Base-by-base conservation (phyloP, 2,113 vertebrate species). In the Lagopus leucura region DNA sequence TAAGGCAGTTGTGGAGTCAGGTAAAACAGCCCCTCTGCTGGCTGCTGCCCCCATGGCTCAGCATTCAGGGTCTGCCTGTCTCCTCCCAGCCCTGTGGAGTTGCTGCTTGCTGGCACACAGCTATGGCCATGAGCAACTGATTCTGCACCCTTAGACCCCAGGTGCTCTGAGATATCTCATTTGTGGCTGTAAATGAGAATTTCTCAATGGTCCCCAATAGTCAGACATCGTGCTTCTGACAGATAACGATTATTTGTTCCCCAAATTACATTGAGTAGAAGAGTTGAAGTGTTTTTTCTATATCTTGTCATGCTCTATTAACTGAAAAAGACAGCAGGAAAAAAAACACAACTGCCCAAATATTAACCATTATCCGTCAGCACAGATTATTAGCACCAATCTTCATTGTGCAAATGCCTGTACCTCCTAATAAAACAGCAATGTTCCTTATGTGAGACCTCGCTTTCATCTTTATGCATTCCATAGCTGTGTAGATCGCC, bases 331-430 rank as follows among this genome's bases (percentile, higher is more conserved):
- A 55, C 2, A 78, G 14, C 27, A 63, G 43, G 11, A 40, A 85
- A 75, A 58, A 47, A 34, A 63, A 40, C 36, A 38, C 38, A 79
- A 9, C 58, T 69, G 11, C 47, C 43, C 71, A 75, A 67, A 91
- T 82, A 89, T 55, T 78, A 89, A 60, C 84, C 22, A 55, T 67
- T 90, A 48, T 76, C 73, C 88, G 81, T 71, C 80, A 90, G n/a
- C 30, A 14, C 14, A 50, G 86, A 84, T 84, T 81, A 92, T 73
- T 9, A 82, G 14, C 73, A 50, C 38, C 73, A 72, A 78, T 81
- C 61, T 38, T 45, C 42, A 10, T 42, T 72, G 61, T 57, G 48
- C 48, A 40, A 74, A 76, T 83, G 76, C 36, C 60, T 80, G 9
- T 0, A 0, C 48, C 63, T 74, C 42, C 61, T 74, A 67, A 67